A percentile compares a stretch with the other conserved stretches of the same genome.
phyloP scores from a whole-genome alignment of 2,888 invertebrate species.

The Cantharis rustica region DNA sequence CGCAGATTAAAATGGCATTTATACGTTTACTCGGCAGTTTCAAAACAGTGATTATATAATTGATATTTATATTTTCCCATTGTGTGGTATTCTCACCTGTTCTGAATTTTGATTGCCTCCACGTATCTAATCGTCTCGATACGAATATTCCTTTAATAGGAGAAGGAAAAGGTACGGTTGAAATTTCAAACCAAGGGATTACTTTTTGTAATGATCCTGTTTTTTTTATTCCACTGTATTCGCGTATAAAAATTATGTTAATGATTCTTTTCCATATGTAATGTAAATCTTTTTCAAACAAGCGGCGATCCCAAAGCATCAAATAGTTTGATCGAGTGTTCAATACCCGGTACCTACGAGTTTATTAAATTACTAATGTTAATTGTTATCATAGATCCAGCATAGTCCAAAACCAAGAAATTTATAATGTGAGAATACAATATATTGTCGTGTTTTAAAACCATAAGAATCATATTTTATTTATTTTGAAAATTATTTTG shows the following conservation, averaged over 20 bases:
- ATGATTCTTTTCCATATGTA: constrained; percentile 80
- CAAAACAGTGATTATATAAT: too few relatives aligned
- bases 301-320: constrained; percentile 69
- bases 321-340: constrained; percentile 74
- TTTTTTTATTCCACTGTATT: constrained; percentile 52
- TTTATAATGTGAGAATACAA: too few relatives aligned
- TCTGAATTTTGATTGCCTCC: constrained; percentile 67
- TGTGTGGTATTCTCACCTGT: constrained; percentile 46
- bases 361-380: background rate
- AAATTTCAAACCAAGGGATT: constrained; percentile 70
- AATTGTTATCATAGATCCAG: too few relatives aligned
- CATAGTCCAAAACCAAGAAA: too few relatives aligned
- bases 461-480: too few relatives aligned
- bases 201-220: constrained; percentile 41
- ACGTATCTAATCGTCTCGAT: constrained; percentile 68
- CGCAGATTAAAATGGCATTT: too few relatives aligned
- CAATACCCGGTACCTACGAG: constrained; percentile 66
- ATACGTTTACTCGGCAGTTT: too few relatives aligned
- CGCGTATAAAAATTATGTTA: constrained; percentile 72
- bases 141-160: constrained; percentile 62
- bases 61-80: background rate
- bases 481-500: too few relatives aligned
- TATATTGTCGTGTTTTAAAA: too few relatives aligned
- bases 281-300: constrained; percentile 68
- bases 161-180: constrained; percentile 76